Conservation (phyloP, 2,113 vertebrate species). For the Mohoua ochrocephala region DNA sequence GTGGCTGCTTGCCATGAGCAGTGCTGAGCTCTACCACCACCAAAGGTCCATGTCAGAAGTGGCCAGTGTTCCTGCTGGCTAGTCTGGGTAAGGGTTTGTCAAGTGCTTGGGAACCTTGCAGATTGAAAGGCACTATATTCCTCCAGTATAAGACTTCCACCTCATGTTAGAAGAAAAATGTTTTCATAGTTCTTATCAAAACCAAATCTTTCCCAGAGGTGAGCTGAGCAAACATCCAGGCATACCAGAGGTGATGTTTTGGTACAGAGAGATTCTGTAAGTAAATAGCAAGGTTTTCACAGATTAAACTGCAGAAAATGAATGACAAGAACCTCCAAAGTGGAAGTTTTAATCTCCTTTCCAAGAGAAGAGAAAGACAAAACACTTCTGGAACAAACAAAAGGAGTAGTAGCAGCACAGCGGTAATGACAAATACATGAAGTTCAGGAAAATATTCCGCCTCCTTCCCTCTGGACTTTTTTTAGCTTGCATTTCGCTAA, state of each 20-base stretch:
- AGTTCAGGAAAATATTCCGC: not conserved
- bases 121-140: not conserved
- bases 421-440: not conserved
- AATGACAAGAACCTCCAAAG: not conserved
- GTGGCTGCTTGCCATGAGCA: not conserved
- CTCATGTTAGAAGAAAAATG: constrained; percentile 38
- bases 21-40: not conserved
- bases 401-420: not conserved
- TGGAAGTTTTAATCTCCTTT: not conserved
- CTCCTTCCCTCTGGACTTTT: not conserved
- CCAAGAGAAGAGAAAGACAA: not conserved
- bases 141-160: constrained; percentile 22
- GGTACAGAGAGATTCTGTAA: not conserved
- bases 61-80: not conserved
- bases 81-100: not conserved
- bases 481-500: not conserved
- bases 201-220: constrained; percentile 57
- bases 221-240: constrained; percentile 41
- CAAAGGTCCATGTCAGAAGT: not conserved
- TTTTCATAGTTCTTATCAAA: constrained; percentile 48
- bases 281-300: constrained; percentile 27
- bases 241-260: constrained; percentile 27
- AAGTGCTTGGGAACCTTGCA: not conserved
- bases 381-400: not conserved
- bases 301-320: constrained; percentile 26